Conservation (phyloP, 2,888 invertebrate genomes). For the Drosophila recens region DNA sequence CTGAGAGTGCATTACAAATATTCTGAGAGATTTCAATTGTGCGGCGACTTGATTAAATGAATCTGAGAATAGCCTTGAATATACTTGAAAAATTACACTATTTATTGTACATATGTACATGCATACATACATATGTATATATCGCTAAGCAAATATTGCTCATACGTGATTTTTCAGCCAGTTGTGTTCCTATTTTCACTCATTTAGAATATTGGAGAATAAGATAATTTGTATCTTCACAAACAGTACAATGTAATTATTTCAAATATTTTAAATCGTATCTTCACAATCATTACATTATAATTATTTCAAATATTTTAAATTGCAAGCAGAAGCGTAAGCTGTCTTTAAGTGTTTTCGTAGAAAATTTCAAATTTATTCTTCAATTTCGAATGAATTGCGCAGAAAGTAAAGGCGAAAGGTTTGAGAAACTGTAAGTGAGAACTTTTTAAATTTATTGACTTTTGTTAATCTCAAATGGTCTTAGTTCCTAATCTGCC, state of each 20-base stretch:
- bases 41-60: constrained; percentile 4
- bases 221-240: background rate
- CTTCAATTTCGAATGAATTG: background rate
- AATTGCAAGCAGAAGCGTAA: too few relatives aligned
- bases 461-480: background rate
- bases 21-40: constrained; percentile 1
- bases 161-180: background rate
- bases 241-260: background rate
- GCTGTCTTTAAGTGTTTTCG: too few relatives aligned
- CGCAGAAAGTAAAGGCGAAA: background rate
- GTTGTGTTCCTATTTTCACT: background rate
- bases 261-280: background rate
- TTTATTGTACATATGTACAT: too few relatives aligned
- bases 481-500: background rate
- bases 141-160: background rate
- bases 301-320: too few relatives aligned
- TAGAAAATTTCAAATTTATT: background rate
- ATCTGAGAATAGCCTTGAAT: background rate
- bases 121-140: background rate
- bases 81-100: background rate
- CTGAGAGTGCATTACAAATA: background rate
- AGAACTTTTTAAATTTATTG: background rate
- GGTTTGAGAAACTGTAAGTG: background rate
- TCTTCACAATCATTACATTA: too few relatives aligned
- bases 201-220: background rate